These are phyloP conservation scores for Aphis gossypii DNA, from an alignment of 1,140 invertebrate genomes.

Conservation along the genomic window DNA sequence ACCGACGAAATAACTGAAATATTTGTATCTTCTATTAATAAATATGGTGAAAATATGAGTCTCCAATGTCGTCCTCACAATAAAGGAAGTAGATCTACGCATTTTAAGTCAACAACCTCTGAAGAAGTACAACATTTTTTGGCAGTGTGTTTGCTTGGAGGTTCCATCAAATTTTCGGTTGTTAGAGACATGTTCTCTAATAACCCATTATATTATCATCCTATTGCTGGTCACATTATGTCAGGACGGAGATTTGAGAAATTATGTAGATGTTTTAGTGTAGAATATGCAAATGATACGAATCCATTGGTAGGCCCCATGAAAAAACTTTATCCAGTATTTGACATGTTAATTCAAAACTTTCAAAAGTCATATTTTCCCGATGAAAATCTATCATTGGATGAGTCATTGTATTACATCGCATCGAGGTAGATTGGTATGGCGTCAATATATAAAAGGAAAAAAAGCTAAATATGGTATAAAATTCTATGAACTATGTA, in stretches of 20 bases:
- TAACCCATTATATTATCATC: conserved; percentile 17
- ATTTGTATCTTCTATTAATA: no score
- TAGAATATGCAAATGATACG: conserved; percentile 29
- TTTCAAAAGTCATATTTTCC: conserved; percentile 53
- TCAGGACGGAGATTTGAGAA: not conserved
- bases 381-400: conserved; percentile 60
- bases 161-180: conserved; percentile 12
- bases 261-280: conserved; percentile 13
- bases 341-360: conserved; percentile 33
- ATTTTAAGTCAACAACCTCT: not conserved
- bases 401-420: conserved; percentile 61
- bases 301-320: not conserved
- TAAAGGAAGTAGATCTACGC: not conserved
- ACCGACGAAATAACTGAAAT: no score
- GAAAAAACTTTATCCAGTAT: conserved; percentile 31
- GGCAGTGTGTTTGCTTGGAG: conserved; percentile 18
- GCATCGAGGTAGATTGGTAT: conserved; percentile 63
- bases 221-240: not conserved
- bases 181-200: conserved; percentile 32
- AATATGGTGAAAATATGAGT: not conserved
- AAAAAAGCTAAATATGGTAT: conserved; percentile 63
- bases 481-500: conserved; percentile 63
- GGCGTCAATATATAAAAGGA: conserved; percentile 63
- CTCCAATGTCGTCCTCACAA: not conserved
- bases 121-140: conserved; percentile 25